A percentile compares a stretch with the other conserved stretches of the same genome.
These are phyloP conservation scores for Pelvicachromis taeniatus DNA, from an alignment of 2,113 vertebrate genomes.

Conservation along the genomic window DNA sequence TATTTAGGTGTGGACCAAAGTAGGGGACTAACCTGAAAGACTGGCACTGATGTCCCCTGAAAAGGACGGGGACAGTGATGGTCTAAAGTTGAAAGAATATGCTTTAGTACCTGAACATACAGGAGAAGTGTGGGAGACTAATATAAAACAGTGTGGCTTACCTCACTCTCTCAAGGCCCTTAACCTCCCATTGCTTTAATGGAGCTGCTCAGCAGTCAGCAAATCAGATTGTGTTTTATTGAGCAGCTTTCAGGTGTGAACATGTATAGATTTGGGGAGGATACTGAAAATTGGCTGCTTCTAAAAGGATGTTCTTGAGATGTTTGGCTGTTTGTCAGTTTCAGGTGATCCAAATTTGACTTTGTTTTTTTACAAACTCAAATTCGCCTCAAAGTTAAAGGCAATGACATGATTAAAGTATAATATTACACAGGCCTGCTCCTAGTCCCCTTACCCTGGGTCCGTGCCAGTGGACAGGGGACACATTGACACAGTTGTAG, in stretches of 20 bases:
- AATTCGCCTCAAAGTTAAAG: neutral
- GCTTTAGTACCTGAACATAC: neutral
- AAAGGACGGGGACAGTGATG: neutral
- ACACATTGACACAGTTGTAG: neutral
- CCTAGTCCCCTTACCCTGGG: neutral
- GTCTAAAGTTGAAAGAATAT: neutral
- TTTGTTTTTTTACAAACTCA: neutral
- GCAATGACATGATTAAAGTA: neutral
- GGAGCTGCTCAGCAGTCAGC: neutral
- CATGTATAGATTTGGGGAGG: neutral
- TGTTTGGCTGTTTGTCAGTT: neutral
- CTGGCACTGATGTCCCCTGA: neutral
- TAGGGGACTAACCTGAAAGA: neutral
- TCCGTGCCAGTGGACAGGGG: neutral
- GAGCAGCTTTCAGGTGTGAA: neutral
- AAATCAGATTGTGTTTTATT: neutral
- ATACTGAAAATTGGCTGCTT: neutral
- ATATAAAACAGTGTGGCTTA: neutral
- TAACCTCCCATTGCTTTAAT: neutral
- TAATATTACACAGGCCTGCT: neutral
- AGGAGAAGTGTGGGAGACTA: neutral
- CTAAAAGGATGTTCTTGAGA: neutral
- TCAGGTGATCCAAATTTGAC: neutral
- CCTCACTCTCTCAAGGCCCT: neutral
- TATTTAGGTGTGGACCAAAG: neutral